phyloP scores from a whole-genome alignment of 2,113 vertebrate genomes.

The Larimichthys polyactis region DNA sequence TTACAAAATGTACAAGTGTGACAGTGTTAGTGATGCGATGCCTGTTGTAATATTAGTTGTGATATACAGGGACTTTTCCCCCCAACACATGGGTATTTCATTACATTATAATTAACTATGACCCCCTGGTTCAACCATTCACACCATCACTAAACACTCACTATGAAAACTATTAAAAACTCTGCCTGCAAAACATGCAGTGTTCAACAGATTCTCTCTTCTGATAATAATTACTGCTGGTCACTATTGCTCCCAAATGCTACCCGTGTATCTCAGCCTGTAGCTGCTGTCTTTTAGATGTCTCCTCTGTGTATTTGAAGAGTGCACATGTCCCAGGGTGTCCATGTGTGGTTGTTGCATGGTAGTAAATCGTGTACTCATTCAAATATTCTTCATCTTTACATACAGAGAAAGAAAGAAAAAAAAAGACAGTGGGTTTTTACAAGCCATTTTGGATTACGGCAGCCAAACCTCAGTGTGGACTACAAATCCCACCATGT shows the following conservation, averaged over 20 bases:
- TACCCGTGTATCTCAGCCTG: conserved; percentile 51
- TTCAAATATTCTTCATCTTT: conserved; percentile 60
- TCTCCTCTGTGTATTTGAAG: conserved; percentile 70
- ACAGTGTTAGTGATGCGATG: not conserved
- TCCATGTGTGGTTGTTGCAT: conserved; percentile 74
- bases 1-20: not conserved
- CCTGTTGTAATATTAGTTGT: not conserved
- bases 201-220: not conserved
- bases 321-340: conserved; percentile 71
- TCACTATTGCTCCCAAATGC: conserved; percentile 48
- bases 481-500: conserved; percentile 23
- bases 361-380: conserved; percentile 68
- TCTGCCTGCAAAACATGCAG: not conserved
- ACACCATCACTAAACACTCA: not conserved
- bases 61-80: not conserved
- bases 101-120: not conserved
- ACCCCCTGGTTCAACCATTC: not conserved
- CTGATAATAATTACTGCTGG: not conserved
- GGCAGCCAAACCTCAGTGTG: not conserved
- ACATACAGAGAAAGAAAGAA: conserved; percentile 22
- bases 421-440: conserved; percentile 9
- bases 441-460: conserved; percentile 29
- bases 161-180: not conserved
- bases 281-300: conserved; percentile 60
- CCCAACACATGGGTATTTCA: not conserved